Base-by-base conservation (phyloP, 2,113 vertebrate species). In the Empidonax traillii region DNA sequence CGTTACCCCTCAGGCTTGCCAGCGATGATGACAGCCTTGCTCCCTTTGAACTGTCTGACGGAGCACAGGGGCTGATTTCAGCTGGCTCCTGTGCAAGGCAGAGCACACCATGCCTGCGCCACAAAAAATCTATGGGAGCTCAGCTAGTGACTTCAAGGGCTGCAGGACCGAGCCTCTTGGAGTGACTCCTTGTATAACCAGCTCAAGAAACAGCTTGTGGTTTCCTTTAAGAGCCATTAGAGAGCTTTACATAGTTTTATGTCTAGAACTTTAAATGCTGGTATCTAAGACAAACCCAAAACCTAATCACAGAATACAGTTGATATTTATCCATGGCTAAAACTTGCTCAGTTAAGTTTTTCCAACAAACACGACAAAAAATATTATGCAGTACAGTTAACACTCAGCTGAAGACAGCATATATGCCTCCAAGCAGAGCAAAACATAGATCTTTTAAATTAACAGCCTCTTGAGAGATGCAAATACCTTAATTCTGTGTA, bases 161-260 rank as follows among this genome's bases (percentile, higher is more conserved):
- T 69, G 85, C 90, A 80, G 72, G 58, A 93, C 52, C 79, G 20
- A 55, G 87, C 19, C 65, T 90, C 85, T 86, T 52, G 87, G 90
- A 96, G 79, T 0, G 0, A 47, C 82, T 88, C 51, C 75, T 77
- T 46, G 44, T 80, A 55, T 28, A 74, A 86, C 83, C 65, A 83
- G 19, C 92, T 95, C 56, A 23, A 88, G 85, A 74, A 95, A 90
- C 59, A 68, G 47, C n/a, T 49, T 96, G 90, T 95, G 96, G 93
- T 96, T 96, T 97, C 73, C 80, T 84, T 96, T 67, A 94, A 96
- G 90, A 63, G 92, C 61, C 83, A 22, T 93, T 39, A 71, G 93
- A 94, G 85, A 90, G 79, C 28, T 22, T 78, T 68, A 87, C 85
- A 92, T 96, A 95, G 72, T 90, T 96, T 81, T 67, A 41, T 53